phyloP scores from a whole-genome alignment of 2,113 vertebrate genomes.

The Phocoena sinus region DNA sequence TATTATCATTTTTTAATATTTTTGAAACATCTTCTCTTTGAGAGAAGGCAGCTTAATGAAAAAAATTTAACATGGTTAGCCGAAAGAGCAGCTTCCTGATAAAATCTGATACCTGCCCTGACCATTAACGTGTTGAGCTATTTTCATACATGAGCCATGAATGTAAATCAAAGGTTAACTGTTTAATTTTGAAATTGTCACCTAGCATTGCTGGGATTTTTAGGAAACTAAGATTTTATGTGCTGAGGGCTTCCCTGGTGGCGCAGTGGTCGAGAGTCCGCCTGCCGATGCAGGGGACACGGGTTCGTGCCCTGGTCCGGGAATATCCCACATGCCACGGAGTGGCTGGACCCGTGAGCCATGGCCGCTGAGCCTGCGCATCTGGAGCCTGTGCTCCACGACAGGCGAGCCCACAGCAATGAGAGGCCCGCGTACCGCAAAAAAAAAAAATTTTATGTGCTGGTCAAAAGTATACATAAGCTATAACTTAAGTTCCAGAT shows the following conservation, averaged over 20 bases:
- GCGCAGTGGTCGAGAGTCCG: too few species aligned
- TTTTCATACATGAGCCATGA: background rate
- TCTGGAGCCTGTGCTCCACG: too few species aligned
- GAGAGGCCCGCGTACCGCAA: too few species aligned
- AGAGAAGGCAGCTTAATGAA: background rate
- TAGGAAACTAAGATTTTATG: constrained; percentile 2
- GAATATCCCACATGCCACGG: too few species aligned
- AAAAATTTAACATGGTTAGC: background rate
- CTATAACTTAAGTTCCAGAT: background rate
- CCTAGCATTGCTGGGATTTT: background rate
- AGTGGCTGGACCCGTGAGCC: too few species aligned
- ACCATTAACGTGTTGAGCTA: background rate
- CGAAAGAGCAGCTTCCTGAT: background rate
- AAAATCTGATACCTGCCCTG: background rate
- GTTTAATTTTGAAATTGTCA: background rate
- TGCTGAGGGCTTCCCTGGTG: background rate
- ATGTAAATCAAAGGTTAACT: background rate
- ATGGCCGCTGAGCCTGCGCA: too few species aligned
- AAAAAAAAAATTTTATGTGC: background rate
- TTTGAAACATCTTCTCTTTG: background rate
- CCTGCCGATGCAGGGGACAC: too few species aligned
- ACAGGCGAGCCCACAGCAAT: too few species aligned
- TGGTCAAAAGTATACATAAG: background rate
- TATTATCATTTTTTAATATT: background rate
- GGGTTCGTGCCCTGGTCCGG: too few species aligned